Conservation (phyloP, 2,888 invertebrate genomes). For the Sipha maydis region DNA sequence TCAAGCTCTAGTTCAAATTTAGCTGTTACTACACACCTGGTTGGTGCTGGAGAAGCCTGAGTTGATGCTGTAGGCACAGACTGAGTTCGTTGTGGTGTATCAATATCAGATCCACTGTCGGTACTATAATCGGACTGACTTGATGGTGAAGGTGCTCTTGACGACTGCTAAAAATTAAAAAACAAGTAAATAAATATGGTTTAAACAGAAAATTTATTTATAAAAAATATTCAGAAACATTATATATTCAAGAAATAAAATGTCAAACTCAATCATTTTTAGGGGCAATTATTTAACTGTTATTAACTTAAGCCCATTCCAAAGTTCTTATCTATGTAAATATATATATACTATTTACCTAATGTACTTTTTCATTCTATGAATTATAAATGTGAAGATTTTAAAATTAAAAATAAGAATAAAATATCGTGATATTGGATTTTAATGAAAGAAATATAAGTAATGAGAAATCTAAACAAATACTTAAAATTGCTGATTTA, state of each 20-base stretch:
- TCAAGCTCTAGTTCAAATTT: conserved; percentile 54
- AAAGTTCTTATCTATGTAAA: too few species aligned
- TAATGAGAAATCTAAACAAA: too few species aligned
- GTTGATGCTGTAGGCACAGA: conserved; percentile 7
- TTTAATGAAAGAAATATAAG: too few species aligned
- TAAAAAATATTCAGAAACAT: too few species aligned
- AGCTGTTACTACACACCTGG: conserved; percentile 47
- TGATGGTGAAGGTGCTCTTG: conserved; percentile 38
- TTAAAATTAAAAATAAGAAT: too few species aligned
- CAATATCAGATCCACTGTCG: conserved; percentile 45
- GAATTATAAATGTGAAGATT: too few species aligned
- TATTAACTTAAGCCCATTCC: too few species aligned
- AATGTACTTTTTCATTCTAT: too few species aligned
- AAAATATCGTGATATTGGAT: too few species aligned
- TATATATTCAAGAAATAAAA: background rate
- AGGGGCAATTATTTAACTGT: too few species aligned
- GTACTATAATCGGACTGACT: conserved; percentile 36
- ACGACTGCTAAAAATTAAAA: conserved; percentile 25
- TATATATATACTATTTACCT: too few species aligned
- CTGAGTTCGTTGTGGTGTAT: conserved; percentile 22
- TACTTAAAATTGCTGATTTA: too few species aligned
- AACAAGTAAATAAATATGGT: background rate
- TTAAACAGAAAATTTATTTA: background rate
- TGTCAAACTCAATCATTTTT: background rate
- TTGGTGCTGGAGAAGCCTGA: conserved; percentile 25